Conservation (phyloP, 1,140 invertebrate species). For the Euwallacea fornicatus region DNA sequence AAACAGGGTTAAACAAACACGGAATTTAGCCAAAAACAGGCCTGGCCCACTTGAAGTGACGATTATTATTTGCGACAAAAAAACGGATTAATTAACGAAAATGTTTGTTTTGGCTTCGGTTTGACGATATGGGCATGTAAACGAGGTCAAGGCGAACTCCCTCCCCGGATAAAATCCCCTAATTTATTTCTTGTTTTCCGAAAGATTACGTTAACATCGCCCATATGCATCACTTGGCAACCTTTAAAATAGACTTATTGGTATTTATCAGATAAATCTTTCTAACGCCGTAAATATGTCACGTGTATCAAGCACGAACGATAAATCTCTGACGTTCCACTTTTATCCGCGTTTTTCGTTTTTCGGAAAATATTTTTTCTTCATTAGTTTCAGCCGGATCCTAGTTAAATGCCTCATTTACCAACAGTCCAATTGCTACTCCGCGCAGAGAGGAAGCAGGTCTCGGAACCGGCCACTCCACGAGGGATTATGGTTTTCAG, state of each 20-base stretch:
- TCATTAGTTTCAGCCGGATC: slow-evolving; percentile 10
- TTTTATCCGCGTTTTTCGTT: background rate
- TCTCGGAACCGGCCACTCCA: background rate
- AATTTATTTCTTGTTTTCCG: slow-evolving; percentile 4
- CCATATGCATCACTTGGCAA: background rate
- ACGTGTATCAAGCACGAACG: background rate
- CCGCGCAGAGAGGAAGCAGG: background rate
- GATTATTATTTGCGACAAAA: background rate
- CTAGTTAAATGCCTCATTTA: slow-evolving; percentile 14
- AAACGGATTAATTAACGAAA: background rate
- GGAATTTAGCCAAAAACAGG: background rate
- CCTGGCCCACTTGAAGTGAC: background rate
- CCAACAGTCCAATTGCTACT: background rate
- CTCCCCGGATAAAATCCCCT: background rate
- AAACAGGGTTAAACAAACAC: slow-evolving; percentile 6
- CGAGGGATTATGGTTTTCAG: background rate
- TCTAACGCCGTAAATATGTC: background rate
- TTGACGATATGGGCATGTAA: background rate
- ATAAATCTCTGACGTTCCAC: slow-evolving; percentile 11
- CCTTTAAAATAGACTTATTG: slow-evolving; percentile 12
- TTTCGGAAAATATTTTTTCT: slow-evolving; percentile 16
- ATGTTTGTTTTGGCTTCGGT: background rate
- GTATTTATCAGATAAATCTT: slow-evolving; percentile 9
- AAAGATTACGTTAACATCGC: background rate
- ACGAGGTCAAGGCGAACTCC: background rate